These are phyloP conservation scores for Tetragnatha versicolor DNA, from an alignment of 1,140 invertebrate species.

Conservation along the genomic window DNA sequence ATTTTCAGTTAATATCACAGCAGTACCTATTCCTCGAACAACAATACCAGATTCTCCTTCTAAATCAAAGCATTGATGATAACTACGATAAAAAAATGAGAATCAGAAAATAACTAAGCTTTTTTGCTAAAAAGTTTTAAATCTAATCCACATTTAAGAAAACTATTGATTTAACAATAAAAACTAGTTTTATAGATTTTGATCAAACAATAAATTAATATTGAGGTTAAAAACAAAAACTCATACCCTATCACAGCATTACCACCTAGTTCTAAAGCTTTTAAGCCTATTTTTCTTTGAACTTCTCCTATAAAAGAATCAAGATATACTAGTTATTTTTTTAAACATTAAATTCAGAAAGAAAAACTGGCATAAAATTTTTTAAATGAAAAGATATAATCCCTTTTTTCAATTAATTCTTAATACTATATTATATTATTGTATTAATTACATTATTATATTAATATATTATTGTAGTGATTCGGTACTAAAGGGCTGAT, in stretches of 20 bases:
- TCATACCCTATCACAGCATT: conserved; percentile 88
- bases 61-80: conserved; percentile 93
- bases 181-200: background rate
- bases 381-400: no score
- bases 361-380: background rate
- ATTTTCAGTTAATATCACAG: conserved; percentile 72
- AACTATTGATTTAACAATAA: background rate
- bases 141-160: background rate
- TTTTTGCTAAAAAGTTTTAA: background rate
- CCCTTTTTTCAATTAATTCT: no score
- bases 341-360: background rate
- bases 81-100: conserved; percentile 70
- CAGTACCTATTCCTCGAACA: conserved; percentile 88
- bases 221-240: background rate
- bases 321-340: background rate
- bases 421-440: no score
- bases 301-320: conserved; percentile 74
- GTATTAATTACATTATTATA: no score
- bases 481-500: no score
- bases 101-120: background rate
- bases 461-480: no score
- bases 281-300: conserved; percentile 91
- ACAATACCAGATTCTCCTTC: conserved; percentile 97
- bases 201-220: background rate
- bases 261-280: conserved; percentile 91